Percentiles rank a stretch among this genome's conserved stretches.
Conservation (phyloP, 2,888 invertebrate genomes). For the Synanthedon andrenaeformis region DNA sequence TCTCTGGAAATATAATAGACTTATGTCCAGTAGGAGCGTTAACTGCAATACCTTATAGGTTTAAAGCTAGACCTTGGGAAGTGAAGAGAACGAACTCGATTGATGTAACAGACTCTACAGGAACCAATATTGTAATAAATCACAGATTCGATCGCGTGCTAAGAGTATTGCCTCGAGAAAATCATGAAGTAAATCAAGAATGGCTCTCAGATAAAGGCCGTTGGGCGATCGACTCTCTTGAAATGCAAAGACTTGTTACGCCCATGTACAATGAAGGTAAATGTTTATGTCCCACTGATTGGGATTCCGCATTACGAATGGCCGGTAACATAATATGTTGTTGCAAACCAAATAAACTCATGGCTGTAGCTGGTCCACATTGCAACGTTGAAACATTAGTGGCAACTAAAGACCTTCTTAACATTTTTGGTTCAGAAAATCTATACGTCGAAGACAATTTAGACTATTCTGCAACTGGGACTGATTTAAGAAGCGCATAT, state of each 20-base stretch:
- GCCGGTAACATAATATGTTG: slow-evolving; percentile 73
- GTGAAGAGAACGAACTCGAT: slow-evolving; percentile 76
- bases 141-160: slow-evolving; percentile 43
- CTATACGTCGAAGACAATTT: slow-evolving; percentile 40
- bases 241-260: slow-evolving; percentile 90
- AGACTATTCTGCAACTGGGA: slow-evolving; percentile 18
- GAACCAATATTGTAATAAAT: slow-evolving; percentile 49
- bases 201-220: slow-evolving; percentile 98
- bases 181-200: slow-evolving; percentile 85
- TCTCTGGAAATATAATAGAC: slow-evolving; percentile 98
- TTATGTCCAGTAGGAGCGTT: slow-evolving; percentile 98
- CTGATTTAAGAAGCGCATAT: slow-evolving; percentile 47
- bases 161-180: slow-evolving; percentile 48
- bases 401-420: slow-evolving; percentile 48
- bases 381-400: slow-evolving; percentile 54
- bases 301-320: slow-evolving; percentile 89
- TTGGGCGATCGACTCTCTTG: slow-evolving; percentile 96
- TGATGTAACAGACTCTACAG: slow-evolving; percentile 57
- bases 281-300: slow-evolving; percentile 83
- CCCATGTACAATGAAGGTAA: slow-evolving; percentile 87
- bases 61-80: slow-evolving; percentile 98
- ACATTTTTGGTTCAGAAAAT: slow-evolving; percentile 43
- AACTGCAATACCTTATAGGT: slow-evolving; percentile 96
- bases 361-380: slow-evolving; percentile 50
- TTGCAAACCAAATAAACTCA: slow-evolving; percentile 66